Evolutionary conservation across 2,888 invertebrate genomes (phyloP).

Genomic region (Drosophila affinis): DNA sequence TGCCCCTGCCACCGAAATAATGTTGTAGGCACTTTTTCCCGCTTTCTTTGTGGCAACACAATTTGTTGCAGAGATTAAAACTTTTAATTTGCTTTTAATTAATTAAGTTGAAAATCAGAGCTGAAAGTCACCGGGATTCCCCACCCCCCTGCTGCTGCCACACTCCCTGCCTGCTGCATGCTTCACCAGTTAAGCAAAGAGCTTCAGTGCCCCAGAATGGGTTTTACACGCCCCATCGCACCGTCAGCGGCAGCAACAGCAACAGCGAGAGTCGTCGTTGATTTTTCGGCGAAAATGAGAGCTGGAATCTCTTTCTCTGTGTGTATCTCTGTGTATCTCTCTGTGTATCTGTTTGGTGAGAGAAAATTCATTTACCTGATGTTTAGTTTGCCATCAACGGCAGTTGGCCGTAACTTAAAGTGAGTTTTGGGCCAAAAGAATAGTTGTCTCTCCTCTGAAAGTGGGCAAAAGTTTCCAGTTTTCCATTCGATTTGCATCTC

Average conservation of each 20-base stretch:
- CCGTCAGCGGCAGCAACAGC: background rate
- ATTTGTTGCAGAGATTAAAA: constrained; percentile 79
- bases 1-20: constrained; percentile 8
- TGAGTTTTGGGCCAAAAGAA: constrained; percentile 11
- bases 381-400: constrained; percentile 50
- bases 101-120: constrained; percentile 81
- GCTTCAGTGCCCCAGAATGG: constrained; percentile 26
- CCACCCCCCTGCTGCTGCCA: constrained; percentile 34
- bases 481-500: constrained; percentile 40
- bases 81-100: constrained; percentile 82
- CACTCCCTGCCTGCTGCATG: constrained; percentile 28
- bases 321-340: too few relatives aligned
- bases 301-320: constrained; percentile 13
- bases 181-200: constrained; percentile 49
- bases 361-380: constrained; percentile 55
- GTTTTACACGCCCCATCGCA: constrained; percentile 48
- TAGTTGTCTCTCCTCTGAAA: background rate
- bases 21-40: constrained; percentile 39
- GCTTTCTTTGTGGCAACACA: constrained; percentile 30
- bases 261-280: background rate
- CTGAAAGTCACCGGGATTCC: constrained; percentile 70
- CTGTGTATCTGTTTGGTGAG: constrained; percentile 5
- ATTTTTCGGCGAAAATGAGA: constrained; percentile 38
- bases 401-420: constrained; percentile 44
- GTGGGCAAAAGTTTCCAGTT: constrained; percentile 34